phyloP scores from a whole-genome alignment of 1,140 invertebrate species.

The Sipha flava region DNA sequence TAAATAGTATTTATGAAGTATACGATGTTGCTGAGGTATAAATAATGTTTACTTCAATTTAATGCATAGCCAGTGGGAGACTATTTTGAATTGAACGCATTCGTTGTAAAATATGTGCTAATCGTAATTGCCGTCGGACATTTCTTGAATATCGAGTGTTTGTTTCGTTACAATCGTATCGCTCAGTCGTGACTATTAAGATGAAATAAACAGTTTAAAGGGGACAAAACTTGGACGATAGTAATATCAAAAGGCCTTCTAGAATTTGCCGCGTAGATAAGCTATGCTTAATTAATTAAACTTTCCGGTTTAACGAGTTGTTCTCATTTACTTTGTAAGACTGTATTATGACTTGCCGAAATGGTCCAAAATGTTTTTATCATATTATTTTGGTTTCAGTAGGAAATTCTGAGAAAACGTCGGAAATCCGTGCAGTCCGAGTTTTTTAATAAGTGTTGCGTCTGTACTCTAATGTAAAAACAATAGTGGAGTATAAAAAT shows the following conservation, averaged over 20 bases:
- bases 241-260: not conserved
- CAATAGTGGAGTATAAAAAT: not conserved
- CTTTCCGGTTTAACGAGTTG: not conserved
- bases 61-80: too few relatives aligned
- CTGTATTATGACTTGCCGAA: not conserved
- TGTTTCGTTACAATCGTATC: not conserved
- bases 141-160: not conserved
- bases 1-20: too few relatives aligned
- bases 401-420: not conserved
- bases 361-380: not conserved
- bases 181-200: not conserved
- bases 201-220: not conserved
- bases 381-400: not conserved
- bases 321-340: slow-evolving; percentile 7
- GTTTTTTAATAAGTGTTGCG: not conserved
- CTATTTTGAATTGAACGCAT: too few relatives aligned
- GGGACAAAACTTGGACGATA: not conserved
- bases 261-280: not conserved
- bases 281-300: slow-evolving; percentile 2
- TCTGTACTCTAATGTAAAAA: not conserved
- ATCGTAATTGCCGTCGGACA: not conserved
- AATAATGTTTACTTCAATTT: too few relatives aligned
- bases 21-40: too few relatives aligned
- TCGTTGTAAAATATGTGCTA: too few relatives aligned
- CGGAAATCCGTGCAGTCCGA: not conserved